A percentile compares a stretch with the other conserved stretches of the same genome.
Conservation (phyloP, 2,797 vertebrate genomes). For the Periophthalmus magnuspinnatus region DNA sequence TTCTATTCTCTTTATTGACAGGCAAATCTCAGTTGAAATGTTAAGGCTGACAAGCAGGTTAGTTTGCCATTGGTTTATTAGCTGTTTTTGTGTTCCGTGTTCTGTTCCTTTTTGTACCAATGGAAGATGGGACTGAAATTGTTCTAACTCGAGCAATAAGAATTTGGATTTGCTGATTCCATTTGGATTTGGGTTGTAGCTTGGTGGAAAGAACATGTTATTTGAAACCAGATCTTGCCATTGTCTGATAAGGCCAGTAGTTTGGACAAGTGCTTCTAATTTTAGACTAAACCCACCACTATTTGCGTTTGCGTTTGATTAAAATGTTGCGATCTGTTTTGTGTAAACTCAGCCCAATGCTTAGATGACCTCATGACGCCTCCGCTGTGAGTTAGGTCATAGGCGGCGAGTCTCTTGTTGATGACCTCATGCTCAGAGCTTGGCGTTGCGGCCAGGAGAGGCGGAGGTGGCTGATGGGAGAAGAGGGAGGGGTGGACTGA, state of each 20-base stretch:
- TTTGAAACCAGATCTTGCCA: not conserved
- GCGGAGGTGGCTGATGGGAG: conserved; percentile 42
- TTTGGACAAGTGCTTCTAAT: not conserved
- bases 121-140: not conserved
- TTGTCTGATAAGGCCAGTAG: not conserved
- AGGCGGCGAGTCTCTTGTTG: conserved; percentile 50
- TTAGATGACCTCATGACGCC: conserved; percentile 66
- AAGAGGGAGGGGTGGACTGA: conserved; percentile 48
- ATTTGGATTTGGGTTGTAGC: not conserved
- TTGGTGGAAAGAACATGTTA: not conserved
- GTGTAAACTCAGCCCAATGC: conserved; percentile 26
- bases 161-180: not conserved
- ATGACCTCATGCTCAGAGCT: conserved; percentile 66
- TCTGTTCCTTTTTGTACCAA: not conserved
- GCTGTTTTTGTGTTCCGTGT: no score
- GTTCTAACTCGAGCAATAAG: not conserved
- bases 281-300: not conserved
- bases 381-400: conserved; percentile 52
- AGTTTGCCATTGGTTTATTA: not conserved
- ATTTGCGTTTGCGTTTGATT: not conserved
- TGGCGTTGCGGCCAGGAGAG: conserved; percentile 17
- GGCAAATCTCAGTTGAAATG: not conserved
- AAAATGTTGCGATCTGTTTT: conserved; percentile 3
- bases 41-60: not conserved
- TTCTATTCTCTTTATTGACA: not conserved